Percentiles rank a stretch among this genome's conserved stretches.
These are phyloP conservation scores for Morinoia aosen DNA, from an alignment of 2,888 invertebrate genomes.

Conservation along the genomic window DNA sequence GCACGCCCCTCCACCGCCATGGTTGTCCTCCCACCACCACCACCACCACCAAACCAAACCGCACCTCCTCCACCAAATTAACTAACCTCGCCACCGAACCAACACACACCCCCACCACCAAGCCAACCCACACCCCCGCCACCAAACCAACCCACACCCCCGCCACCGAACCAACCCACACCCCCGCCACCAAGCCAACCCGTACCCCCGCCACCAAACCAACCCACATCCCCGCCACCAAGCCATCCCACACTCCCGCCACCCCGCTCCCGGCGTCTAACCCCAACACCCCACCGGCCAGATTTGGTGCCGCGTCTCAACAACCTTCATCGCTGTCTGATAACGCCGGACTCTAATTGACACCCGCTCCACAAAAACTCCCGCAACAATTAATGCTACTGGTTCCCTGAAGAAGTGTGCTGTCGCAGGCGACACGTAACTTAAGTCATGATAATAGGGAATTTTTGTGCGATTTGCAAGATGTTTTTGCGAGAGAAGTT, in stretches of 20 bases:
- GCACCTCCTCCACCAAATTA: no score
- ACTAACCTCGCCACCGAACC: no score
- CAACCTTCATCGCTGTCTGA: neutral
- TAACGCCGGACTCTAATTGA: neutral
- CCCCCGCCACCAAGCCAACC: no score
- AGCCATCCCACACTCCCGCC: no score
- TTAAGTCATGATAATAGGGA: conserved; percentile 2
- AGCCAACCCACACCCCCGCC: no score
- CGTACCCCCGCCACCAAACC: no score
- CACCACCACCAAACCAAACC: neutral
- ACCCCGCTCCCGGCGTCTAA: no score
- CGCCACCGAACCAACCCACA: no score
- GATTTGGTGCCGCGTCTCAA: neutral
- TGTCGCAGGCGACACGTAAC: conserved; percentile 17
- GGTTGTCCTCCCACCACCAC: neutral
- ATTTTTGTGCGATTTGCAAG: conserved; percentile 2
- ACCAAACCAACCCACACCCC: no score
- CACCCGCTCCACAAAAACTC: neutral
- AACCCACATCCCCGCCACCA: no score
- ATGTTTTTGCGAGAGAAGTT: neutral
- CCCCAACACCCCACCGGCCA: neutral
- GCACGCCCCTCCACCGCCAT: neutral
- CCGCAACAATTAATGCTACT: neutral
- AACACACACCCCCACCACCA: no score
- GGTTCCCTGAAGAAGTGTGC: conserved; percentile 10